A percentile compares a stretch with the other conserved stretches of the same genome.
phyloP scores from a whole-genome alignment of 2,888 invertebrate genomes.

The Crossocerus cetratus region DNA sequence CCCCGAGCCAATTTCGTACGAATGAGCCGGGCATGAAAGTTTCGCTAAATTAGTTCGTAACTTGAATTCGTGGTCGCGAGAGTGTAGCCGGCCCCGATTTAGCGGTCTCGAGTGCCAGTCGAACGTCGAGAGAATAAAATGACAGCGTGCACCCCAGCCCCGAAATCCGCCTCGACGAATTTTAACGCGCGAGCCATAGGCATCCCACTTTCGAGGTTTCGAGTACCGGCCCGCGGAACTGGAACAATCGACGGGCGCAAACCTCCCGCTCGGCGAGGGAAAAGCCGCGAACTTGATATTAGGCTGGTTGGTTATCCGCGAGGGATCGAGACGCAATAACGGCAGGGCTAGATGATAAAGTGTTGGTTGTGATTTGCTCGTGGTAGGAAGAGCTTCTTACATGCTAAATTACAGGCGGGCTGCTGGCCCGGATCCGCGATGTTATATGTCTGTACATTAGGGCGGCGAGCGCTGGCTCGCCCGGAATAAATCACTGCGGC shows the following conservation, averaged over 20 bases:
- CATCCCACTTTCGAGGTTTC: no score
- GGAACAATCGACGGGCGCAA: no score
- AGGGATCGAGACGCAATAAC: conserved; percentile 10
- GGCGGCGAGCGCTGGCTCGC: conserved; percentile 28
- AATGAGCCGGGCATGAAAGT: background rate
- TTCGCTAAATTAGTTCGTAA: conserved; percentile 1
- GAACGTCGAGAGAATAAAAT: no score
- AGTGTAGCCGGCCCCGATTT: no score
- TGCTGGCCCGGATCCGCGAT: background rate
- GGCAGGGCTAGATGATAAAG: conserved; percentile 8
- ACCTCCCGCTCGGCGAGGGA: no score
- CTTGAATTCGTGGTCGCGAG: background rate
- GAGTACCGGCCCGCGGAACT: no score
- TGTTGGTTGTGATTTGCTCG: conserved; percentile 2
- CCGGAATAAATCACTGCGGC: conserved; percentile 33
- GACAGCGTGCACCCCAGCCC: no score
- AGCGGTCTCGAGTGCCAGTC: no score
- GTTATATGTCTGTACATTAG: conserved; percentile 30
- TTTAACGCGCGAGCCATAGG: no score
- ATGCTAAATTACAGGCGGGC: conserved; percentile 16
- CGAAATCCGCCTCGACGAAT: no score
- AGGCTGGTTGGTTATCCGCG: no score
- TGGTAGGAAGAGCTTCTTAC: conserved; percentile 4
- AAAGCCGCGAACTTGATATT: no score
- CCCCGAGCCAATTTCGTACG: background rate